Evolutionary conservation across 2,797 vertebrate species (phyloP).

Genomic region (Sparidentex hasta): DNA sequence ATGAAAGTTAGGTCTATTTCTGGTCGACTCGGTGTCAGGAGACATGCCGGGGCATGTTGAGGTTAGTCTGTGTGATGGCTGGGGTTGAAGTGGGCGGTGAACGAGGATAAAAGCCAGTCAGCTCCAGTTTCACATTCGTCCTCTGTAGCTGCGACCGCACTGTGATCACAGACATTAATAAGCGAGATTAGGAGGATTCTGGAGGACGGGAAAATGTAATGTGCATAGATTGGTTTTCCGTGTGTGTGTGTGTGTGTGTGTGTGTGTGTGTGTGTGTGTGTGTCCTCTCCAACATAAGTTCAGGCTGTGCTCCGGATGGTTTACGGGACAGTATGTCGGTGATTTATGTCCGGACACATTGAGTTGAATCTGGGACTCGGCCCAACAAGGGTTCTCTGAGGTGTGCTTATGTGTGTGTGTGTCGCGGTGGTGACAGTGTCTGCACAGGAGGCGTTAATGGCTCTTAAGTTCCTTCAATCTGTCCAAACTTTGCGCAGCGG

Average conservation of each 20-base stretch:
- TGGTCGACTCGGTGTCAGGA: conserved; percentile 44
- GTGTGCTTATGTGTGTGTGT: conserved; percentile 23
- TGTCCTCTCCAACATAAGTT: neutral
- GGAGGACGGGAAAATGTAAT: neutral
- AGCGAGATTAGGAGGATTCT: neutral
- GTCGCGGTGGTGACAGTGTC: conserved; percentile 1
- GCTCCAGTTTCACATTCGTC: conserved; percentile 54
- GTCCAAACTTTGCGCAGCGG: conserved; percentile 12
- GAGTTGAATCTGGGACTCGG: conserved; percentile 33
- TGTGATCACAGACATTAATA: conserved; percentile 3
- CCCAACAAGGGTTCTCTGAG: conserved; percentile 25
- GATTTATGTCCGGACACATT: conserved; percentile 60
- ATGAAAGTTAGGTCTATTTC: conserved; percentile 35
- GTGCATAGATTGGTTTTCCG: neutral
- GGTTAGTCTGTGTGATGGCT: conserved; percentile 30
- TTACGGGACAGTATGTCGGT: conserved; percentile 13
- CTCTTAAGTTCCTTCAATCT: conserved; percentile 19
- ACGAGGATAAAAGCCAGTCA: conserved; percentile 24
- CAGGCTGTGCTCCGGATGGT: conserved; percentile 16
- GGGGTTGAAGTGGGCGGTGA: conserved; percentile 33
- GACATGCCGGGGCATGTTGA: conserved; percentile 64
- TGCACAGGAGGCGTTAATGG: conserved; percentile 27
- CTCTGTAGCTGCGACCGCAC: neutral
- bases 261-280: neutral
- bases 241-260: neutral